A percentile compares a stretch with the other conserved stretches of the same genome.
phyloP scores from a whole-genome alignment of 2,888 invertebrate species.

The Apamea anceps region DNA sequence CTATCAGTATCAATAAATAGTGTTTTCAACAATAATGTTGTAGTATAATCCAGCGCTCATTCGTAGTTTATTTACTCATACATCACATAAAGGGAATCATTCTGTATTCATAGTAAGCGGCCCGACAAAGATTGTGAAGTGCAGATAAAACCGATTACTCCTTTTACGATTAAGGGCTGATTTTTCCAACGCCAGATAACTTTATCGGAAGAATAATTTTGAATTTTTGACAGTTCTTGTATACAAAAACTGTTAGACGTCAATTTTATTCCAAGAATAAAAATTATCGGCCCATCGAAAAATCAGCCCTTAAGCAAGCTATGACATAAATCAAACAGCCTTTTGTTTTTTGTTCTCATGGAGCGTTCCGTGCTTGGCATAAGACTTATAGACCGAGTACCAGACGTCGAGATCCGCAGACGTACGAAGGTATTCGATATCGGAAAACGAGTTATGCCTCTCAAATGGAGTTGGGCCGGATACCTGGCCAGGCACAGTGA shows the following conservation, averaged over 20 bases:
- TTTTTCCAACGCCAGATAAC: too few relatives aligned
- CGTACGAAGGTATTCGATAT: not conserved
- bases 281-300: too few relatives aligned
- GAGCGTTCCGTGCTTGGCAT: not conserved
- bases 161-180: conserved; percentile 4
- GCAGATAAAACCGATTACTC: conserved; percentile 3
- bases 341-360: not conserved
- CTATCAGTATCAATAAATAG: conserved; percentile 8
- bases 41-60: conserved; percentile 18
- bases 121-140: conserved; percentile 38
- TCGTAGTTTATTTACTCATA: not conserved
- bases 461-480: not conserved
- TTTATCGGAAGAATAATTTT: too few relatives aligned
- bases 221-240: too few relatives aligned
- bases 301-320: not conserved
- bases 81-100: not conserved
- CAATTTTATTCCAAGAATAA: too few relatives aligned
- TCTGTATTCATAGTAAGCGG: conserved; percentile 3
- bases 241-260: too few relatives aligned
- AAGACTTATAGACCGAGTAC: not conserved
- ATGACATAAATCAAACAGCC: not conserved
- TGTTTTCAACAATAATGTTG: conserved; percentile 5
- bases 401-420: not conserved
- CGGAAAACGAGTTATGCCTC: not conserved
- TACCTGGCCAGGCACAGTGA: not conserved